Evolutionary conservation across 2,888 invertebrate species (phyloP).

Genomic region (Megastigmus dorsalis): DNA sequence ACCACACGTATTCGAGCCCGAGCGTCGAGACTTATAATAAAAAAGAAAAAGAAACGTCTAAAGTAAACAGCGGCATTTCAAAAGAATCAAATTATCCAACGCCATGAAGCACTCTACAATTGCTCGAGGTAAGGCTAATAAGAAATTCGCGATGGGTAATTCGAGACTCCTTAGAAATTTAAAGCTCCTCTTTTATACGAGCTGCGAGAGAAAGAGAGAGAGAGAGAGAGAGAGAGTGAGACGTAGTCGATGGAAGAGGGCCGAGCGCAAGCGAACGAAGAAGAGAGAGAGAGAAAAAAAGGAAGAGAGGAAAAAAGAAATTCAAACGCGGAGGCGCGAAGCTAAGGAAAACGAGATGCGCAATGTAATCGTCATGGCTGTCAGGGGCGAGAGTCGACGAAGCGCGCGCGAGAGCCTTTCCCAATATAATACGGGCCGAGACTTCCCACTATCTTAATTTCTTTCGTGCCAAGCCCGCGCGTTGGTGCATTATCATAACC

Average conservation of each 20-base stretch:
- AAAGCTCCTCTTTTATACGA: conserved; percentile 42
- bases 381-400: neutral
- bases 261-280: too few relatives aligned
- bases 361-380: conserved; percentile 45
- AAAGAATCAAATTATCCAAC: conserved; percentile 26
- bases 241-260: too few relatives aligned
- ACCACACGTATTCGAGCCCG: too few relatives aligned
- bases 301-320: conserved; percentile 15
- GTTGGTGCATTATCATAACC: conserved; percentile 64
- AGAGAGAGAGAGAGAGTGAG: neutral
- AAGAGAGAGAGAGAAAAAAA: neutral
- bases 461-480: conserved; percentile 42
- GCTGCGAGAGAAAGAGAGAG: neutral
- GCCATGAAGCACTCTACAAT: conserved; percentile 22
- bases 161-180: conserved; percentile 42
- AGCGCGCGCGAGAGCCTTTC: conserved; percentile 22
- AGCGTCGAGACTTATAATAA: too few relatives aligned
- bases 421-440: conserved; percentile 54
- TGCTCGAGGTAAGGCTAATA: conserved; percentile 27
- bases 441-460: conserved; percentile 63
- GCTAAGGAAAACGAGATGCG: conserved; percentile 28
- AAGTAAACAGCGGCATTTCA: neutral
- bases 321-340: conserved; percentile 5
- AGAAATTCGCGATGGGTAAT: conserved; percentile 38
- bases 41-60: neutral